A percentile compares a stretch with the other conserved stretches of the same genome.
These are phyloP conservation scores for Trichosurus vulpecula DNA, from an alignment of 2,797 vertebrate species.

Conservation along the genomic window DNA sequence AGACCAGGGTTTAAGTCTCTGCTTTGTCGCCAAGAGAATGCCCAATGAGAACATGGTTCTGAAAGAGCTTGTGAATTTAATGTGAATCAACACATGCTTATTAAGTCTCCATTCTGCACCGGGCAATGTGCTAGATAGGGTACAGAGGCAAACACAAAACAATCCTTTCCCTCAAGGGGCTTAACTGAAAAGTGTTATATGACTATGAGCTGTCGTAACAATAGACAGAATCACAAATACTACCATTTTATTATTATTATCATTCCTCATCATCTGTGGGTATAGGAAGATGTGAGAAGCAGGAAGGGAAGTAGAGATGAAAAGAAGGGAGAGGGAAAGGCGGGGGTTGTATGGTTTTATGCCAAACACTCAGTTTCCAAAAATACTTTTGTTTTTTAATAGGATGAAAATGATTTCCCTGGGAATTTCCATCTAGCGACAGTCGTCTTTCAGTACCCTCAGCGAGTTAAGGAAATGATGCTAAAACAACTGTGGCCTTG, in stretches of 20 bases:
- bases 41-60: not conserved
- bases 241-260: not conserved
- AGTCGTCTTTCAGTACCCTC: constrained; percentile 33
- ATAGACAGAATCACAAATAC: not conserved
- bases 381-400: constrained; percentile 69
- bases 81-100: not conserved
- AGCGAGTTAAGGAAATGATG: constrained; percentile 69
- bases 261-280: not conserved
- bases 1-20: not conserved
- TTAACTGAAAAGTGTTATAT: not conserved
- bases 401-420: constrained; percentile 75
- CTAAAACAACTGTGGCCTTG: constrained; percentile 70
- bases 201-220: not conserved
- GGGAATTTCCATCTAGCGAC: constrained; percentile 72
- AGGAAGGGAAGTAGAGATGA: not conserved
- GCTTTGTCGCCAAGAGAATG: not conserved
- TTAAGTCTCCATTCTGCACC: not conserved
- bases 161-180: not conserved
- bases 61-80: not conserved
- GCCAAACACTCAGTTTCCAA: constrained; percentile 54
- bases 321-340: constrained; percentile 28
- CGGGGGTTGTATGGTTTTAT: not conserved
- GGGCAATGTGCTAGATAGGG: not conserved
- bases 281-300: not conserved
- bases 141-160: not conserved